A percentile compares a stretch with the other conserved stretches of the same genome.
These are phyloP conservation scores for Sebastes jordani DNA, from an alignment of 2,797 vertebrate genomes.

Conservation along the genomic window DNA sequence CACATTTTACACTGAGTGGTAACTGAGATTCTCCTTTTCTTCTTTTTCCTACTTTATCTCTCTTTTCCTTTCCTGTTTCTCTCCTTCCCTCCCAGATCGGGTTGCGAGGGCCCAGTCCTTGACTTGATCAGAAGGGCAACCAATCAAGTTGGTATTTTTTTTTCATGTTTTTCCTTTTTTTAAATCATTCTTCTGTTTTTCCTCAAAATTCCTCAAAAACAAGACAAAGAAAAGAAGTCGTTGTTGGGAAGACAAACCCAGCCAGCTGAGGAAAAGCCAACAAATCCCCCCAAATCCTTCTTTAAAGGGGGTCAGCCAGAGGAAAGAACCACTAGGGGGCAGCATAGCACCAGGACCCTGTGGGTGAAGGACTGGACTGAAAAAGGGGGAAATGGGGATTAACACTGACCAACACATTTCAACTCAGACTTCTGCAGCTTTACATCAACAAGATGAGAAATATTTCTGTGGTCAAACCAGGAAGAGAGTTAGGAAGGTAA, in stretches of 20 bases:
- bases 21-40: constrained; percentile 61
- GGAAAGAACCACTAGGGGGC: constrained; percentile 60
- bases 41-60: constrained; percentile 25
- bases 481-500: constrained; percentile 36
- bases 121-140: constrained; percentile 79
- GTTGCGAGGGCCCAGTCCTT: constrained; percentile 80
- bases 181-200: not conserved
- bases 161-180: constrained; percentile 31
- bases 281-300: not conserved
- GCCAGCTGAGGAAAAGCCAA: not conserved
- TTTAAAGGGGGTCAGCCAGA: not conserved
- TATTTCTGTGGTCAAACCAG: not conserved
- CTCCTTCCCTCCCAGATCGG: constrained; percentile 79
- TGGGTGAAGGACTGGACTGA: not conserved
- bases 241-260: not conserved
- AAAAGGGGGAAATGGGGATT: not conserved
- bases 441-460: not conserved
- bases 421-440: not conserved
- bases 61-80: constrained; percentile 27
- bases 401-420: not conserved
- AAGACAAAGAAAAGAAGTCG: not conserved
- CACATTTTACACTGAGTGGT: constrained; percentile 61
- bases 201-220: not conserved
- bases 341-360: not conserved
- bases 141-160: constrained; percentile 73